phyloP scores from a whole-genome alignment of 2,797 vertebrate species.

The Chiroxiphia lanceolata region DNA sequence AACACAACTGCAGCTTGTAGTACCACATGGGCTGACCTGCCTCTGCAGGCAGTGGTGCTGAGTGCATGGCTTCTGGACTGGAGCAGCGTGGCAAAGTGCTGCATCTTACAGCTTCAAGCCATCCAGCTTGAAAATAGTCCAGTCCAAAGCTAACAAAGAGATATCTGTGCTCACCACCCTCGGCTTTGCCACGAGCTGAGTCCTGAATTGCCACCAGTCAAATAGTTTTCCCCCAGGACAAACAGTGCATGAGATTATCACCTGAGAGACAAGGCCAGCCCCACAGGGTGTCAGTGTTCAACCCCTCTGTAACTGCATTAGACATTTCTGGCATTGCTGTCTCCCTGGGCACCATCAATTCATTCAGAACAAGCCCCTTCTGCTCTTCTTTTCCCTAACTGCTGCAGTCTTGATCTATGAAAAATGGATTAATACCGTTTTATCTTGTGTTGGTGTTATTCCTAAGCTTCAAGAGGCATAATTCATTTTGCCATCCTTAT shows the following conservation, averaged over 20 bases:
- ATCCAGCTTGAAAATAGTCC: neutral
- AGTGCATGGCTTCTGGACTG: neutral
- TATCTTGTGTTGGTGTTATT: neutral
- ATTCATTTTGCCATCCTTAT: conserved; percentile 37
- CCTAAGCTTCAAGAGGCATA: neutral
- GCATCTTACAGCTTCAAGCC: neutral
- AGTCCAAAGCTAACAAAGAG: neutral
- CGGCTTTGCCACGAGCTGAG: neutral
- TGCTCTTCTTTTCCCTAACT: neutral
- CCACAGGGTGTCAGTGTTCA: neutral
- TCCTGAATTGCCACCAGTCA: neutral
- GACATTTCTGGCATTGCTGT: neutral
- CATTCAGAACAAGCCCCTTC: neutral
- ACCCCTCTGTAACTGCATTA: rapidly evolving
- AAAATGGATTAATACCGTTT: neutral
- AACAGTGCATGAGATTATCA: neutral
- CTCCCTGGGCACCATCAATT: rapidly evolving
- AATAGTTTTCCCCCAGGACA: neutral
- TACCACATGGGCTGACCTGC: neutral
- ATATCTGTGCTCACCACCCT: neutral
- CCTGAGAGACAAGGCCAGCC: neutral
- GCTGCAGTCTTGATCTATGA: neutral
- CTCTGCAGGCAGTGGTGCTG: neutral
- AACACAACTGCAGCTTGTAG: neutral
- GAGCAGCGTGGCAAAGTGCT: neutral